phyloP scores from a whole-genome alignment of 2,888 invertebrate genomes.

The Dastarcus helophoroides region DNA sequence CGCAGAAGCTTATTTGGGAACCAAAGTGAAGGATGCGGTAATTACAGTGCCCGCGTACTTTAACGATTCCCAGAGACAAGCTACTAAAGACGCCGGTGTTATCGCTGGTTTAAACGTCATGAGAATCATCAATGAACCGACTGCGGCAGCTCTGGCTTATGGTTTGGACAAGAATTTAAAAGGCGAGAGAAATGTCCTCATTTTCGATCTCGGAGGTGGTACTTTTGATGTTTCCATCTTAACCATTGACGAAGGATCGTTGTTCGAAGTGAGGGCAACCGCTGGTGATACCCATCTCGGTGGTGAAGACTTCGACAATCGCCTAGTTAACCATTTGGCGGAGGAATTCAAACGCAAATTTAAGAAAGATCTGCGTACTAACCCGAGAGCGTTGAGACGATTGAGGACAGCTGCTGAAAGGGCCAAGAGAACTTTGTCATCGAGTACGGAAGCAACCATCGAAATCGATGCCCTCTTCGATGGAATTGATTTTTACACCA shows the following conservation, averaged over 20 bases:
- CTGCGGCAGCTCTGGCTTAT: slow-evolving; percentile 63
- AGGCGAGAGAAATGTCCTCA: slow-evolving; percentile 54
- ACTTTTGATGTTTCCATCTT: slow-evolving; percentile 78
- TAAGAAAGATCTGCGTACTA: slow-evolving; percentile 37
- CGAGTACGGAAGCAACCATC: slow-evolving; percentile 62
- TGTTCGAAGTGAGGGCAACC: slow-evolving; percentile 69
- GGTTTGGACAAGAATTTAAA: slow-evolving; percentile 57
- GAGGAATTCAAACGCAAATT: slow-evolving; percentile 44
- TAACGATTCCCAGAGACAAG: slow-evolving; percentile 63
- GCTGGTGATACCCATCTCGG: slow-evolving; percentile 74
- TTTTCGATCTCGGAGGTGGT: slow-evolving; percentile 51
- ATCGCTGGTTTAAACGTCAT: slow-evolving; percentile 55
- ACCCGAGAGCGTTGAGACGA: slow-evolving; percentile 35
- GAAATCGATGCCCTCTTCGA: slow-evolving; percentile 69
- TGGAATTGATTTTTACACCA: slow-evolving; percentile 61
- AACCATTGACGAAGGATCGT: slow-evolving; percentile 65
- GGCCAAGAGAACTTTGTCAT: slow-evolving; percentile 54
- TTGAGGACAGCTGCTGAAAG: slow-evolving; percentile 41
- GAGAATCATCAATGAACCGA: slow-evolving; percentile 74
- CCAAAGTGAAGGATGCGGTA: slow-evolving; percentile 56
- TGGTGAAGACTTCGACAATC: slow-evolving; percentile 53
- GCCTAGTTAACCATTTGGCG: slow-evolving; percentile 42
- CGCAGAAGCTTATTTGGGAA: slow-evolving; percentile 61
- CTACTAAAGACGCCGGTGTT: slow-evolving; percentile 72
- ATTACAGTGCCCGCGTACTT: slow-evolving; percentile 65